Base-by-base conservation (phyloP, 2,888 invertebrate genomes). In the Pyrocoelia pectoralis region DNA sequence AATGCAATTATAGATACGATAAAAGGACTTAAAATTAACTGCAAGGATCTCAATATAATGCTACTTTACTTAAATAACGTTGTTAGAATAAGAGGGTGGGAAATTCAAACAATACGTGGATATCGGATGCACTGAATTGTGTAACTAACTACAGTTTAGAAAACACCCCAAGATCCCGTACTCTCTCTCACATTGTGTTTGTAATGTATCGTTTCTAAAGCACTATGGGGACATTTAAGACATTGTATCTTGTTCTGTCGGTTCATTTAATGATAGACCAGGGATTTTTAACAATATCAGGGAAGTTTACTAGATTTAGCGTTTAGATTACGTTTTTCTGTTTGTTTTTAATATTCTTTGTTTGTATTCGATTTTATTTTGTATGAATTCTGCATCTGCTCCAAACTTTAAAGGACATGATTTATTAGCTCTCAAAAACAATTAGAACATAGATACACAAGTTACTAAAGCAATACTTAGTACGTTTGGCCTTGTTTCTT, bases 161-260 rank as follows among this genome's bases (percentile, higher is more conserved):
- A 65, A 62, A 66, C 66, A 66, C 66, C 62, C 62, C 49, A 51
- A 57, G 56, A 66, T 56, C 56, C 60, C 48, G 51, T 19, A 50
- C 24, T 17, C 46, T 18, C 18, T 46, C 18, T 18, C 24, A 50
- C 18, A 70, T 70, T 70, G 70, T 70, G 56, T 54, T 61, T 59
- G 65, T 70, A 70, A 70, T 66, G 68, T 68, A 68, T 68, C 68
- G 67, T 56, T 33, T 68, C 61, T 56, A 40, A 55, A 57, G 60
- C 41, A 43, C 50, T 24, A 38, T 53, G 51, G 67, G 57, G 65
- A 63, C 65, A 65, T 58, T 68, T 60, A 41, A 56, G 61, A 68
- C 65, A 67, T 67, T 67, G 67, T 67, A 62, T 59, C 57, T 46
- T 48, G 53, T 64, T 65, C 61, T 54, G 62, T 62, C 67, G 67